Evolutionary conservation across 2,797 vertebrate genomes (phyloP).

Genomic region (Rhynchonycteris naso): DNA sequence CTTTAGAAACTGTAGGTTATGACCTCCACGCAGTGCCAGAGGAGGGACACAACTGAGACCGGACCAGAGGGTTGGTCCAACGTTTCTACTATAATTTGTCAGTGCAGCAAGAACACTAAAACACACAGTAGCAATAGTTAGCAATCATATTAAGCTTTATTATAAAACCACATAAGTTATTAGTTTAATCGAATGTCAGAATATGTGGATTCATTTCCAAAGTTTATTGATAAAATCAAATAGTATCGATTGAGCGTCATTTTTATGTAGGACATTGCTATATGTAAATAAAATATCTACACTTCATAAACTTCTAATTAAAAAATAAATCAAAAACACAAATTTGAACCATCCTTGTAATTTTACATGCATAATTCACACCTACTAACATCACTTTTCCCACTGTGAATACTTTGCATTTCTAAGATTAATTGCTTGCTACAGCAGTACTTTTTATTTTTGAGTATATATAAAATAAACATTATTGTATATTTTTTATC

Average conservation of each 20-base stretch:
- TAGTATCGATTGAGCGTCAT: neutral
- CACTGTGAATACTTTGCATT: neutral
- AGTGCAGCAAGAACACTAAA: neutral
- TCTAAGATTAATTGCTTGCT: neutral
- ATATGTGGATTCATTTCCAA: neutral
- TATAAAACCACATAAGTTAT: neutral
- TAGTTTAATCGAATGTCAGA: neutral
- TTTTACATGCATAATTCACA: neutral
- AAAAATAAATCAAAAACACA: neutral
- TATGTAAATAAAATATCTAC: neutral
- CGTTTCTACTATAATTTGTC: neutral
- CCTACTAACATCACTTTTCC: neutral
- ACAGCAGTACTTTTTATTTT: neutral
- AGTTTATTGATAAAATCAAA: constrained; percentile 22
- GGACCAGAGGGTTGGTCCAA: neutral
- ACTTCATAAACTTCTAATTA: neutral
- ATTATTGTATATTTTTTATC: too few species aligned
- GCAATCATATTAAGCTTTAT: neutral
- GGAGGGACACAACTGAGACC: neutral
- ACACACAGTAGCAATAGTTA: neutral
- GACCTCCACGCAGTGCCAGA: neutral
- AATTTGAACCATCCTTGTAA: neutral
- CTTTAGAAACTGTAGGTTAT: neutral
- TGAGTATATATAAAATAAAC: neutral
- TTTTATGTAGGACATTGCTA: neutral